phyloP scores from a whole-genome alignment of 1,140 invertebrate genomes.

The Megalopta genalis region DNA sequence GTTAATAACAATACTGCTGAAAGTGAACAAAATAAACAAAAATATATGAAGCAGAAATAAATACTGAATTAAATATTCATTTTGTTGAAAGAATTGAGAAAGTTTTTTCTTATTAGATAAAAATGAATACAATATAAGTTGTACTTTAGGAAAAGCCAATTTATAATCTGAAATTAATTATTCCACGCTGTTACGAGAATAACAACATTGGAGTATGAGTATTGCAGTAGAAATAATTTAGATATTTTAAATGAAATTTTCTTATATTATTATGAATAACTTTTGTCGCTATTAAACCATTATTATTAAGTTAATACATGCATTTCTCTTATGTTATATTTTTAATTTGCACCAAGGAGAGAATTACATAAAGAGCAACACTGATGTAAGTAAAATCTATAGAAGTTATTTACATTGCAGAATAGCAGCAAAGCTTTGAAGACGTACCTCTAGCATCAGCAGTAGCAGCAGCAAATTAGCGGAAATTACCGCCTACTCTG shows the following conservation, averaged over 20 bases:
- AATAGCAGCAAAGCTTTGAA: constrained; percentile 75
- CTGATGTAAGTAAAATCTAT: constrained; percentile 46
- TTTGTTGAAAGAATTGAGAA: background rate
- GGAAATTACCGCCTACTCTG: constrained; percentile 72
- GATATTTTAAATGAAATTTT: constrained; percentile 25
- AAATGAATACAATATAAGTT: background rate
- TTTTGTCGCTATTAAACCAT: constrained; percentile 11
- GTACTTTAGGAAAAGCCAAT: background rate
- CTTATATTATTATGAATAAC: background rate
- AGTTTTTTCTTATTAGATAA: background rate
- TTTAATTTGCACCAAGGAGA: constrained; percentile 35
- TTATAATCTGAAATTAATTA: background rate
- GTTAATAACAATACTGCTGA: constrained; percentile 33
- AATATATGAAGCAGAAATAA: constrained; percentile 39
- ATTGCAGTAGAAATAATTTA: constrained; percentile 40
- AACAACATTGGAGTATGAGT: constrained; percentile 51
- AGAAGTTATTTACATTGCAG: constrained; percentile 62
- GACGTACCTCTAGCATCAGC: constrained; percentile 78
- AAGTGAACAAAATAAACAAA: constrained; percentile 43
- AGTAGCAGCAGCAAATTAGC: constrained; percentile 76
- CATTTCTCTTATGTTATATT: constrained; percentile 42
- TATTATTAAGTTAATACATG: constrained; percentile 40
- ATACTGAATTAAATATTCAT: constrained; percentile 6
- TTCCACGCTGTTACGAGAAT: constrained; percentile 44
- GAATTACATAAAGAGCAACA: constrained; percentile 44